These are phyloP conservation scores for Pogonus chalceus DNA, from an alignment of 1,140 invertebrate genomes.

Conservation along the genomic window DNA sequence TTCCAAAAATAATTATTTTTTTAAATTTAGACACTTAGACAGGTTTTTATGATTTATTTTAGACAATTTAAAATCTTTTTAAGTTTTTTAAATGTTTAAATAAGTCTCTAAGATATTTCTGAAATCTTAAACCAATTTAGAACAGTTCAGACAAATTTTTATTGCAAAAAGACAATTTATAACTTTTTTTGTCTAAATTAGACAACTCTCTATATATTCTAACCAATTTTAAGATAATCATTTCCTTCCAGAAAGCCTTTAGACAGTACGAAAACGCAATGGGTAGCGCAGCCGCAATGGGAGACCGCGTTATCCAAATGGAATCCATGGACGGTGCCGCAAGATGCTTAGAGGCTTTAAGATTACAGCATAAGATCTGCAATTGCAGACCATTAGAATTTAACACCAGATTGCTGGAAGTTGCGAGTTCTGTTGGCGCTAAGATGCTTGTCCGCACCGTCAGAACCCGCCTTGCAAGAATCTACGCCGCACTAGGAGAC, in stretches of 20 bases:
- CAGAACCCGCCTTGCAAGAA: conserved; percentile 59
- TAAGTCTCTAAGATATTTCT: too few species aligned
- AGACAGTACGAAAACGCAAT: conserved; percentile 74
- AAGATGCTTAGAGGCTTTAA: conserved; percentile 61
- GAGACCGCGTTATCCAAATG: conserved; percentile 73
- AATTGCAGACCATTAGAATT: conserved; percentile 74
- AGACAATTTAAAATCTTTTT: too few species aligned
- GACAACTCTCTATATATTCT: too few species aligned
- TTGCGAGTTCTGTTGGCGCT: conserved; percentile 67
- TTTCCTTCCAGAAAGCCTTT: conserved; percentile 51
- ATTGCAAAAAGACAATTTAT: too few species aligned
- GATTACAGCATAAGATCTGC: conserved; percentile 70
- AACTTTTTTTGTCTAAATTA: too few species aligned
- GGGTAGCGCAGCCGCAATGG: conserved; percentile 65
- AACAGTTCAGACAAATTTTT: too few species aligned
- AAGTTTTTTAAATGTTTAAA: too few species aligned
- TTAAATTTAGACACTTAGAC: too few species aligned
- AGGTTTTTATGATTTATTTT: too few species aligned
- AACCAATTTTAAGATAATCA: too few species aligned
- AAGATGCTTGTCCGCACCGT: conserved; percentile 72
- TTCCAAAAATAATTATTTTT: too few species aligned
- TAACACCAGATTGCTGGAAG: conserved; percentile 67
- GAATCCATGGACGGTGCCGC: conserved; percentile 79
- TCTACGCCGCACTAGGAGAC: conserved; percentile 70
- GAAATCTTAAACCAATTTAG: too few species aligned